Evolutionary conservation across 2,113 vertebrate genomes (phyloP), one percentile per base, ranked within the genome.

Genomic region (Eidolon helvum): DNA sequence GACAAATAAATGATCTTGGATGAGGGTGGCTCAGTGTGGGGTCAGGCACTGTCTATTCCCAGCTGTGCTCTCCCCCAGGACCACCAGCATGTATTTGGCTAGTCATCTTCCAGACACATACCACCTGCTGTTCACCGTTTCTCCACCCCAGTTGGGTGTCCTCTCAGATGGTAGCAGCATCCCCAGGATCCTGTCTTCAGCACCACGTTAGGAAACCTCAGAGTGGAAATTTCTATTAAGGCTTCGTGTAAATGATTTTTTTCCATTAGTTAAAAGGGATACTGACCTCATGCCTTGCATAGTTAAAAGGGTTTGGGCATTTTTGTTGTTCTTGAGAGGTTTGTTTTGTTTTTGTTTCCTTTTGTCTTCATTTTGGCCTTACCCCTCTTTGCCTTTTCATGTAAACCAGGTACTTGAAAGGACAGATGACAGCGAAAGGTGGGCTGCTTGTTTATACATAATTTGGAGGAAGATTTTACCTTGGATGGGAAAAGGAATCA

Each of bases 371-470:
- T 98, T 98, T 98, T 98, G 98, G 98, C 98, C 98, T 99, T 98
- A 98, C 98, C 98, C 98, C 96, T 98, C 97, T 97, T 97, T 88
- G 98, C 99, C 98, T 99, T 98, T 98, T 97, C 98, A 98, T 96
- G 98, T 98, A 98, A 98, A 99, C 97, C 98, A 98, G 98, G 98
- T 99, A 98, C 99, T 98, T 99, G 98, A 99, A 99, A 98, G 98
- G 98, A 98, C 98, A 98, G 98, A 98, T 97, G 97, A 98, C 98
- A 98, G 98, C 98, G 98, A 97, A 99, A 98, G 97, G 98, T 98
- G 97, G 98, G 96, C 91, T 96, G 97, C 97, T 97, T 96, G 97
- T 97, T 98, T 96, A 98, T 98, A 97, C 97, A 98, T 98, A 92
- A 89, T 98, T 97, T 98, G 96, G 97, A 97, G 96, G 97, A 97